phyloP scores from a whole-genome alignment of 1,140 invertebrate species.

The Watersipora subatra region DNA sequence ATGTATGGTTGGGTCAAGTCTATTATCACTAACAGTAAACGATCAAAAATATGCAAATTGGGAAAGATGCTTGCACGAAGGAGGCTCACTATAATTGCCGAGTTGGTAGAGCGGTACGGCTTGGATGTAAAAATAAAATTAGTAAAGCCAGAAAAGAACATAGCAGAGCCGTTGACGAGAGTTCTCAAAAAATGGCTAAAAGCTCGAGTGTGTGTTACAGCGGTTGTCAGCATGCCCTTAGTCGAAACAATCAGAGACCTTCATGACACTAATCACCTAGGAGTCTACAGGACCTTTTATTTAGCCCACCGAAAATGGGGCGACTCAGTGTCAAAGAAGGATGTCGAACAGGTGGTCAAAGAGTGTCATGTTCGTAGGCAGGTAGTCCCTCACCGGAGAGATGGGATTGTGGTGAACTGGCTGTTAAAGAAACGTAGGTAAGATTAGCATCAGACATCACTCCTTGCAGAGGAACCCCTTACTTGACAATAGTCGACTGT shows the following conservation, averaged over 20 bases:
- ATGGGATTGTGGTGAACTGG: too few species aligned
- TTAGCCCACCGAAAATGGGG: background rate
- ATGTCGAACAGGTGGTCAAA: background rate
- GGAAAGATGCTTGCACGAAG: background rate
- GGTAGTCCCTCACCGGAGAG: too few species aligned
- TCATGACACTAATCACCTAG: background rate
- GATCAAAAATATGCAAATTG: background rate
- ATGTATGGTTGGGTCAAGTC: constrained; percentile 4
- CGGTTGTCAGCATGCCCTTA: background rate
- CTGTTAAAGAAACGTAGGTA: too few species aligned
- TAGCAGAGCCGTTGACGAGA: background rate
- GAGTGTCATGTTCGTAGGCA: background rate
- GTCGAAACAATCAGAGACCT: background rate
- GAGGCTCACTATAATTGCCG: background rate
- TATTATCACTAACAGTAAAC: background rate
- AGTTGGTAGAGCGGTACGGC: background rate
- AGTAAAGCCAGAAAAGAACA: background rate
- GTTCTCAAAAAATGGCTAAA: background rate
- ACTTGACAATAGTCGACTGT: background rate
- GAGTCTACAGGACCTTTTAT: background rate
- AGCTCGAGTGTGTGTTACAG: background rate
- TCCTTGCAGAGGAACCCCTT: too few species aligned
- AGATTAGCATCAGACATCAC: too few species aligned
- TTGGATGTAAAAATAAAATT: background rate
- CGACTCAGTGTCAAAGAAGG: background rate